phyloP scores from a whole-genome alignment of 2,113 vertebrate species.

The Hemiprocne comata region DNA sequence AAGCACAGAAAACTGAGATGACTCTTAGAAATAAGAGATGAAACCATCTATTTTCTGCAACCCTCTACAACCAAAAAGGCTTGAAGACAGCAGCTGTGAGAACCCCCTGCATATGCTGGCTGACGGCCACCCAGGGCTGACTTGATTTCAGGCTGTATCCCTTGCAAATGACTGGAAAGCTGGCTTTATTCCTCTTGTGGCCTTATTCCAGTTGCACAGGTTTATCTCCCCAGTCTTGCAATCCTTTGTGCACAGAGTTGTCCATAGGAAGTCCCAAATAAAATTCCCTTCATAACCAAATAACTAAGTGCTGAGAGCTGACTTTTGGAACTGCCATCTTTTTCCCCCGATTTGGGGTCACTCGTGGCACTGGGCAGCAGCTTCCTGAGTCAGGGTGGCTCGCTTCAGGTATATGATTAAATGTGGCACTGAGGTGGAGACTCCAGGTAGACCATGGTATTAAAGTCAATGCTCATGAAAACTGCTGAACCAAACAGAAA shows the following conservation, averaged over 20 bases:
- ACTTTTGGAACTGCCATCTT: neutral
- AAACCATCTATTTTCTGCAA: slow-evolving; percentile 55
- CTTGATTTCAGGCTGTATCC: slow-evolving; percentile 25
- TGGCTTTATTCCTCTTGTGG: neutral
- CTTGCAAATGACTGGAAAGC: slow-evolving; percentile 15
- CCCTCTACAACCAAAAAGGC: slow-evolving; percentile 34
- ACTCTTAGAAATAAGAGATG: slow-evolving; percentile 33
- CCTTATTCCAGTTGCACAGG: slow-evolving; percentile 16
- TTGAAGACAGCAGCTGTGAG: slow-evolving; percentile 49
- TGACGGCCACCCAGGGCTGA: slow-evolving; percentile 7
- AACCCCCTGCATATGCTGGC: slow-evolving; percentile 42
- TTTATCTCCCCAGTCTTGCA: slow-evolving; percentile 5
- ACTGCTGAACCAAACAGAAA: neutral
- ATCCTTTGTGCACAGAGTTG: neutral
- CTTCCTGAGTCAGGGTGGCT: neutral
- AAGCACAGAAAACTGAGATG: slow-evolving; percentile 6
- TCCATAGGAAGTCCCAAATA: neutral
- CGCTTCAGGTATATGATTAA: rapidly evolving
- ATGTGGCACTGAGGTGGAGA: neutral
- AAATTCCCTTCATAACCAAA: neutral
- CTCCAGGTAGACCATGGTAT: rapidly evolving
- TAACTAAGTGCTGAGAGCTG: neutral
- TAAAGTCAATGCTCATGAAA: neutral
- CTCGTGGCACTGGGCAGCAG: neutral
- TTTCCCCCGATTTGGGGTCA: neutral